These are phyloP conservation scores for Daphoenositta chrysoptera DNA, from an alignment of 2,113 vertebrate genomes.

Conservation along the genomic window DNA sequence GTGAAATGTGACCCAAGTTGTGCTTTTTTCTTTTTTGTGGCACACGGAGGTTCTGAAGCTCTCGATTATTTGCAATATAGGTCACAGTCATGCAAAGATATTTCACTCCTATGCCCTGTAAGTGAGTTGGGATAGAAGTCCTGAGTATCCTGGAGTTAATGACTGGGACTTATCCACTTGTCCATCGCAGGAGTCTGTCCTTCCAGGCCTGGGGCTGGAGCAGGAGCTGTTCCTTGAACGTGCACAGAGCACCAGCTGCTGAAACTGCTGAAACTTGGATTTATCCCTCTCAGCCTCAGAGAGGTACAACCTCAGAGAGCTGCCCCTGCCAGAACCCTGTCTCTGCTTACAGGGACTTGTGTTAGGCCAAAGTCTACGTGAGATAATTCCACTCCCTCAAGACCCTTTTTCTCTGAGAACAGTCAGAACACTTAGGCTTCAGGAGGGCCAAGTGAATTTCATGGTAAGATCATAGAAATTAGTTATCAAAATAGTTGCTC, in stretches of 20 bases:
- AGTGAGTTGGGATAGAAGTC: neutral
- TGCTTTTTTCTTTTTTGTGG: neutral
- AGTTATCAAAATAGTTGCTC: neutral
- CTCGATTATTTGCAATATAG: neutral
- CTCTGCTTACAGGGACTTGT: accelerated
- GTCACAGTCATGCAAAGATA: neutral
- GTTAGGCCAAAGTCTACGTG: neutral
- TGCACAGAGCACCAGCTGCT: neutral
- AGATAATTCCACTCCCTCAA: neutral
- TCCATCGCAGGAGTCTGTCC: neutral
- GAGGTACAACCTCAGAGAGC: neutral
- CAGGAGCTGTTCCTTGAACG: neutral
- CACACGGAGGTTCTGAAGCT: neutral
- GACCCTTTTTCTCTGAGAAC: neutral
- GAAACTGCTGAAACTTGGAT: neutral
- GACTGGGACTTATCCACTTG: neutral
- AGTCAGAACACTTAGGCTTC: neutral
- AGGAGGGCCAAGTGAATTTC: neutral
- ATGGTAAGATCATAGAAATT: neutral
- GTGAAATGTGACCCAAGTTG: neutral
- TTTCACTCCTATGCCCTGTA: neutral
- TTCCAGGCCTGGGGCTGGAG: neutral
- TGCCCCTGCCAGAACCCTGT: neutral
- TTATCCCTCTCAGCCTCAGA: neutral
- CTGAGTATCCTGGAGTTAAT: neutral